Evolutionary conservation across 64 coral and sea anemone species (phyloP).

Genomic region (Actinia tenebrosa): DNA sequence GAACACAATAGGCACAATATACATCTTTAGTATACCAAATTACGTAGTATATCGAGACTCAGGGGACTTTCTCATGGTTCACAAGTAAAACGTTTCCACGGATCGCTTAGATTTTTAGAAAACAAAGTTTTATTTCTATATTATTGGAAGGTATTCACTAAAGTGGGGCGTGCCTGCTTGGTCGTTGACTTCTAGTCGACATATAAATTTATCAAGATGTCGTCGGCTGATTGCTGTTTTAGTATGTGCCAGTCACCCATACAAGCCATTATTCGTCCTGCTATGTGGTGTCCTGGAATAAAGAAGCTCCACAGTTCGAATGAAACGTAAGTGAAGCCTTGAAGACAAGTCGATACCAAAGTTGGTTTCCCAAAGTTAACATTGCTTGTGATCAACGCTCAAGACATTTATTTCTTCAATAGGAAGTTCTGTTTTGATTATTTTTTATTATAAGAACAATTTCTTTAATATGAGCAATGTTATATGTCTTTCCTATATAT

Average conservation of each 20-base stretch:
- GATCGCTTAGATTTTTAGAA: background rate
- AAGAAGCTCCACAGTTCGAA: constrained; percentile 74
- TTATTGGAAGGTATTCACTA: background rate
- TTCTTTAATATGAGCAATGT: no score
- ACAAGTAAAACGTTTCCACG: background rate
- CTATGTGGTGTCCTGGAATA: constrained; percentile 83
- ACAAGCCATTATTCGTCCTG: constrained; percentile 76
- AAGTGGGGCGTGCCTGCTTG: background rate
- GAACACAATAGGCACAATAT: background rate
- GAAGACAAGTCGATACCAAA: background rate
- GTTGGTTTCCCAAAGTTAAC: no score
- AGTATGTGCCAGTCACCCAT: constrained; percentile 93
- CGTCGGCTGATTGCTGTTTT: constrained; percentile 81
- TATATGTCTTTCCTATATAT: no score
- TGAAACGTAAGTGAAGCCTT: constrained; percentile 68
- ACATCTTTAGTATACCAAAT: background rate
- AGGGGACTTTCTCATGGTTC: background rate
- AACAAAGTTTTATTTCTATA: background rate
- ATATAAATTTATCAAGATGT: constrained; percentile 33
- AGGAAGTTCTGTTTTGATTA: background rate
- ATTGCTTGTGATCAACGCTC: no score
- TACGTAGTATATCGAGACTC: background rate
- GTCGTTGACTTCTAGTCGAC: background rate
- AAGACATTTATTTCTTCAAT: background rate
- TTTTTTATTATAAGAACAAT: no score